These are phyloP conservation scores for Acleris sparsana DNA, from an alignment of 2,888 invertebrate genomes.

Conservation along the genomic window DNA sequence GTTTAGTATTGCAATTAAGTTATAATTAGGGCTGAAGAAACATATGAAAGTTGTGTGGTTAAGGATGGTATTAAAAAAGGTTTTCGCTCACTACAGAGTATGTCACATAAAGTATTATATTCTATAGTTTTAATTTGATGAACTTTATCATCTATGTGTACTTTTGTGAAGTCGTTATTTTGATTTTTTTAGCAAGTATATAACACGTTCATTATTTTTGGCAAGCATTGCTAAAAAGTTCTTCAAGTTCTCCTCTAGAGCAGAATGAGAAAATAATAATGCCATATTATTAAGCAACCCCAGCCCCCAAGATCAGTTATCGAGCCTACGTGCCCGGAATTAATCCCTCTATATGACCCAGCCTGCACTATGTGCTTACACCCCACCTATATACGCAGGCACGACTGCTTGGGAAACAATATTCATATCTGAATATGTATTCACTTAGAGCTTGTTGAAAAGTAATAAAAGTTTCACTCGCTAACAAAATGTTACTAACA, in stretches of 20 bases:
- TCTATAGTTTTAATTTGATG: too few relatives aligned
- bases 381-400: constrained; percentile 37
- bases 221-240: not conserved
- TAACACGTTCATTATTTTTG: not conserved
- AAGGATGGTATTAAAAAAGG: too few relatives aligned
- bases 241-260: constrained; percentile 11
- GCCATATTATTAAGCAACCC: constrained; percentile 25
- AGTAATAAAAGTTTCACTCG: not conserved
- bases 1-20: too few relatives aligned
- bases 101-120: too few relatives aligned
- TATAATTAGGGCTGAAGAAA: too few relatives aligned
- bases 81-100: too few relatives aligned
- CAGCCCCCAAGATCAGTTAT: constrained; percentile 74
- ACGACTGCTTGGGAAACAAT: constrained; percentile 12
- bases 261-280: constrained; percentile 28
- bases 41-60: too few relatives aligned
- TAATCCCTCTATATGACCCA: constrained; percentile 74
- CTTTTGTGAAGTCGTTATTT: too few relatives aligned
- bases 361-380: constrained; percentile 45
- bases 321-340: constrained; percentile 75
- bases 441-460: not conserved
- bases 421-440: constrained; percentile 3
- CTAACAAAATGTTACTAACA: not conserved
- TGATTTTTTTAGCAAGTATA: too few relatives aligned
- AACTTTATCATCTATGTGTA: too few relatives aligned